Evolutionary conservation across 2,797 vertebrate genomes (phyloP), one percentile per base, ranked within the genome.

Genomic region (Sternarchorhynchus goeldii): DNA sequence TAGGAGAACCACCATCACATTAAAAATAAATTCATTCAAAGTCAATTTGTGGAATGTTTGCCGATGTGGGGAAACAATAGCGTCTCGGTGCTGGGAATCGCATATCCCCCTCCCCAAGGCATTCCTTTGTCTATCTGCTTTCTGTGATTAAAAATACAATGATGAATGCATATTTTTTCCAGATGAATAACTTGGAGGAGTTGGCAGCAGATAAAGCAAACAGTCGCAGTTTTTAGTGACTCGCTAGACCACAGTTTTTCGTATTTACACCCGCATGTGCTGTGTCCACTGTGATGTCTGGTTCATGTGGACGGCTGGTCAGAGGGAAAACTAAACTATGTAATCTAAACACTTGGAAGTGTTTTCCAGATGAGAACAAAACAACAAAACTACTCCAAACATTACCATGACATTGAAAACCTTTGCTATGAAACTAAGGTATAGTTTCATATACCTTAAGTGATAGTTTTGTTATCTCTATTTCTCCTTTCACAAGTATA

Each of bases 111-210:
- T 93, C 93, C 91, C 91, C 25, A 86, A 90, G 91, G 92, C 91
- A 91, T 92, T 91, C 85, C 91, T 92, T 93, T 93, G 92, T 93
- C 91, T 93, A 92, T 93, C 92, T 92, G 91, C 92, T 93, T 92
- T 92, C 91, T 92, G 91, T 93, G 93, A 93, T 94, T 93, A 93
- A 93, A 94, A 93, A 93, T 93, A 93, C 91, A 93, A 93, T 93
- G 91, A 93, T 92, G 91, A 93, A 93, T 93, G 90, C 92, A 92
- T 91, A 92, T 92, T 92, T 77, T 89, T 91, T 92, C 89, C 91
- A 93, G 91, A 93, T 93, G 92, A 94, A 93, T 92, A 92, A 93
- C 91, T 93, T 92, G 91, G 90, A 91, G 90, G 87, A 90, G 85
- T 90, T 93, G 91, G 91, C 92, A 93, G 91, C 78, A 89, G 91